These are phyloP conservation scores for Penaeus chinensis DNA, from an alignment of 1,140 invertebrate species.

Conservation along the genomic window DNA sequence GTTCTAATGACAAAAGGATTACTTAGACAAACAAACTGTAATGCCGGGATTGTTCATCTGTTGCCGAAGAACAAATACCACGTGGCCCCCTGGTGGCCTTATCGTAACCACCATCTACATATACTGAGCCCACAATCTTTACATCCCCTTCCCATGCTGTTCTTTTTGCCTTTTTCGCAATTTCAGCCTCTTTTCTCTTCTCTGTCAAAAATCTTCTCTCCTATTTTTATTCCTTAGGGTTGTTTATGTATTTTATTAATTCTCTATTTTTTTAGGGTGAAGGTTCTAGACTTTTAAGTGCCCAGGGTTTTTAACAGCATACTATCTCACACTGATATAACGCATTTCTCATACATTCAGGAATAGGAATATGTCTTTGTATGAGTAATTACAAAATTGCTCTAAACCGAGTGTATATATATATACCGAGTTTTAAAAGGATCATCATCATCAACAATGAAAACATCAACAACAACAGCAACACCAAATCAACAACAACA, in stretches of 20 bases:
- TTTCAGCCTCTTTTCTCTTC: not conserved
- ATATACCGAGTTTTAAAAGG: not conserved
- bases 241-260: no score
- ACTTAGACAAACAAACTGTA: not conserved
- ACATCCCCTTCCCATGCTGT: not conserved
- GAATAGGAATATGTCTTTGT: no score
- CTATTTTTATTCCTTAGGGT: not conserved
- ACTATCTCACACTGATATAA: not conserved
- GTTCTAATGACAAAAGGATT: not conserved
- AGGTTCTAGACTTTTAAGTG: not conserved
- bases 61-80: not conserved
- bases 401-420: not conserved
- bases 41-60: not conserved
- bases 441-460: not conserved
- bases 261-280: no score
- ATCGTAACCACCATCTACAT: slow-evolving; percentile 22
- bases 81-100: not conserved
- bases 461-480: not conserved
- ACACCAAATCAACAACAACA: not conserved
- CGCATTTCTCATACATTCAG: not conserved
- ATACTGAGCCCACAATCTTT: not conserved
- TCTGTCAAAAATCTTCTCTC: not conserved
- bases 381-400: not conserved
- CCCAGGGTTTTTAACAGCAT: no score
- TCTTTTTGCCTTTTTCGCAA: not conserved